Conservation (phyloP, 1,140 invertebrate genomes). For the Rhizoglyphus robini region DNA sequence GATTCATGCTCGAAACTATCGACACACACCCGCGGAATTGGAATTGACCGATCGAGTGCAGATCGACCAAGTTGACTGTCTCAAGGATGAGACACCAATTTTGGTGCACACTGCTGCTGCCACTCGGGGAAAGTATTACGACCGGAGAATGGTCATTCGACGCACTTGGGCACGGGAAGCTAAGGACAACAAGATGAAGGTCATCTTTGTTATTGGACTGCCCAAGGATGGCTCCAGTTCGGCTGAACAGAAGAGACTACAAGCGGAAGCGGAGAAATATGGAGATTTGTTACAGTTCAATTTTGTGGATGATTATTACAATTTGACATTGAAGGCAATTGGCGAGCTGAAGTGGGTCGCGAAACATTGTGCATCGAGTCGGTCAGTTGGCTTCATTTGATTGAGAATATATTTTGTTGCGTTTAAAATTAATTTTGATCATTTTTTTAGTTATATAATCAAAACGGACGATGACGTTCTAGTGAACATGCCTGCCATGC, state of each 20-base stretch:
- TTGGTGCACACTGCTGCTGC: slow-evolving; percentile 9
- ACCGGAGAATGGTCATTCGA: neutral
- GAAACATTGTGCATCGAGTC: neutral
- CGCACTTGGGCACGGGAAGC: slow-evolving; percentile 5
- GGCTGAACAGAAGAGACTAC: neutral
- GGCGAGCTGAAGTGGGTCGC: neutral
- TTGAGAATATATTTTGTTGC: slow-evolving; percentile 24
- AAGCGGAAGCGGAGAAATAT: slow-evolving; percentile 12
- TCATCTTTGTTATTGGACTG: neutral
- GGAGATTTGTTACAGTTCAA: slow-evolving; percentile 28
- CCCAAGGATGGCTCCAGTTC: neutral
- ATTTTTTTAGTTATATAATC: slow-evolving; percentile 25
- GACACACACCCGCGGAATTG: neutral
- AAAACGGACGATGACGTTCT: slow-evolving; percentile 23
- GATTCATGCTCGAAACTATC: slow-evolving; percentile 4
- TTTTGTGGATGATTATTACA: slow-evolving; percentile 23
- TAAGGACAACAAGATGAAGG: neutral
- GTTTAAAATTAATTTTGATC: slow-evolving; percentile 24
- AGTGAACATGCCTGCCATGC: neutral
- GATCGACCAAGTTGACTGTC: neutral
- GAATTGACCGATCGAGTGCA: neutral
- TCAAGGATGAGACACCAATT: neutral
- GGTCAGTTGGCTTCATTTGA: slow-evolving; percentile 21
- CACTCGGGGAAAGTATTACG: slow-evolving; percentile 6
- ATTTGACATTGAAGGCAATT: neutral